A percentile compares a stretch with the other conserved stretches of the same genome.
Evolutionary conservation across 2,888 invertebrate species (phyloP).

Genomic region (Deroplatys truncata): DNA sequence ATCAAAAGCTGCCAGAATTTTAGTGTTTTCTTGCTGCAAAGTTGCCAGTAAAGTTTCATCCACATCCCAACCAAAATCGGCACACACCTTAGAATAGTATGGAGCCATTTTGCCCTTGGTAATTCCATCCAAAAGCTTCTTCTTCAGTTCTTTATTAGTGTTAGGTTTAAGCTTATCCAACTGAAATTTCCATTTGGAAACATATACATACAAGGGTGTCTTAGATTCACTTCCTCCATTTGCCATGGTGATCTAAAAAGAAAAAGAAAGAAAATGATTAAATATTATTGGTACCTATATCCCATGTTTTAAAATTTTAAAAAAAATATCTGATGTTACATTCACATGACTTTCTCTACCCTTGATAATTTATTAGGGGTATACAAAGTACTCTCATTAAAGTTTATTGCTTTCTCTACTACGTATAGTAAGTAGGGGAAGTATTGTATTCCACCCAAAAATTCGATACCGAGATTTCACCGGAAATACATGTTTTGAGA

Average conservation of each 20-base stretch:
- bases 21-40: constrained; percentile 4
- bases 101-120: constrained; percentile 20
- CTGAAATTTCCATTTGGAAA: constrained; percentile 13
- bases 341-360: too few species aligned
- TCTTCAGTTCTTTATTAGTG: neutral
- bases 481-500: too few species aligned
- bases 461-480: too few species aligned
- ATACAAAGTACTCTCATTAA: too few species aligned
- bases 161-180: constrained; percentile 3
- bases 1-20: neutral
- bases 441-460: too few species aligned
- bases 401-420: too few species aligned
- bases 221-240: neutral
- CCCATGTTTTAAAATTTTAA: too few species aligned
- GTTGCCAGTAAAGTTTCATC: constrained; percentile 2
- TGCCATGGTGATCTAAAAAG: neutral
- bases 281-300: too few species aligned
- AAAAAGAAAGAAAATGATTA: neutral
- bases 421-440: too few species aligned
- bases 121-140: constrained; percentile 14
- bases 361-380: too few species aligned
- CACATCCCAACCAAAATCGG: constrained; percentile 15
- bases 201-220: constrained; percentile 2
- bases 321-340: too few species aligned
- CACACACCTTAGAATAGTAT: constrained; percentile 13